Evolutionary conservation across 2,113 vertebrate genomes (phyloP).

Genomic region (Anseranas semipalmata): DNA sequence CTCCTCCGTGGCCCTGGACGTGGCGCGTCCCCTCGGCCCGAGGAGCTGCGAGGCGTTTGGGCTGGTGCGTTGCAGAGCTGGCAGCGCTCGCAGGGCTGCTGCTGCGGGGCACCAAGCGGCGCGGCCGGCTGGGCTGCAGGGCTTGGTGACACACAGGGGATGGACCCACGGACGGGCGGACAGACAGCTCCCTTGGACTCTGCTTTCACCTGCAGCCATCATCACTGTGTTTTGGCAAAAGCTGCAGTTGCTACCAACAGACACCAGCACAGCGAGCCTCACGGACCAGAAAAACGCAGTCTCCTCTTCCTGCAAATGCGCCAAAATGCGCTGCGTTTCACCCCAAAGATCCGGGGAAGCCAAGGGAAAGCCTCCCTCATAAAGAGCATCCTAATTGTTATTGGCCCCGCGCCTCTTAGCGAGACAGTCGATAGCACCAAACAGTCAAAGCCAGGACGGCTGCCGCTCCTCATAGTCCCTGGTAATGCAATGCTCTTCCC

Average conservation of each 20-base stretch:
- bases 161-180: rapidly evolving
- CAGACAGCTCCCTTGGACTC: neutral
- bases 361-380: neutral
- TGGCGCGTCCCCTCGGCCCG: too few species aligned
- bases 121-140: neutral
- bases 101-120: rapidly evolving
- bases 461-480: constrained; percentile 80
- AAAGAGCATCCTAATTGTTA: constrained; percentile 84
- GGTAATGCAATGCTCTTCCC: constrained; percentile 93
- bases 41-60: neutral
- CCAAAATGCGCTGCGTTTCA: neutral
- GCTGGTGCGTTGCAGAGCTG: neutral
- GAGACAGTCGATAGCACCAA: constrained; percentile 86
- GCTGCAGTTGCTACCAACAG: neutral
- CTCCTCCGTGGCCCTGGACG: neutral
- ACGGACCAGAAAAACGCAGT: neutral
- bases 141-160: rapidly evolving
- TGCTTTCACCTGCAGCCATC: neutral
- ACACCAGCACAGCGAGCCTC: neutral
- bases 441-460: constrained; percentile 71
- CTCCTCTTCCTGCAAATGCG: neutral
- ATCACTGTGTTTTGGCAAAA: rapidly evolving
- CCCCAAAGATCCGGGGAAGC: neutral
- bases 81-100: rapidly evolving
- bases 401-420: constrained; percentile 79